These are phyloP conservation scores for Procavia capensis DNA, from an alignment of 2,113 vertebrate genomes.

Conservation along the genomic window DNA sequence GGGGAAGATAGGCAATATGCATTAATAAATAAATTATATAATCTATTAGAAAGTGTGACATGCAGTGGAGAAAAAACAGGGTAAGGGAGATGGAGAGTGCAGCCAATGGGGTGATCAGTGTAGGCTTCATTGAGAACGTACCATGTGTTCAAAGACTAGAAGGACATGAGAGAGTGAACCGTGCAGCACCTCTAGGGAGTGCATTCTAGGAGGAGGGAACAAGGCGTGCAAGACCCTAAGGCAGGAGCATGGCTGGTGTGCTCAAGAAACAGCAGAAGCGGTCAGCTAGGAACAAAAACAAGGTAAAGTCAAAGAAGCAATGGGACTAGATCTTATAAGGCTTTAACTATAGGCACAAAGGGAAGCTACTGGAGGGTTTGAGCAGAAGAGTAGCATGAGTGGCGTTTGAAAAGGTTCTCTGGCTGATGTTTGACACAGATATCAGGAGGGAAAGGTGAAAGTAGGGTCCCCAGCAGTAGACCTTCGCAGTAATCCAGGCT, in stretches of 20 bases:
- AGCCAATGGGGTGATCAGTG: background rate
- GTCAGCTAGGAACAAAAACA: background rate
- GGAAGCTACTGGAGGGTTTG: background rate
- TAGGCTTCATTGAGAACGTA: background rate
- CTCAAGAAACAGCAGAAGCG: background rate
- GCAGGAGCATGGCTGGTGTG: background rate
- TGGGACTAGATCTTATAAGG: background rate
- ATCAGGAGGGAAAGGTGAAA: background rate
- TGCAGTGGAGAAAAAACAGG: background rate
- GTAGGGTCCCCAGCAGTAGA: background rate
- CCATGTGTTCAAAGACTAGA: background rate
- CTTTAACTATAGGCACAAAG: background rate
- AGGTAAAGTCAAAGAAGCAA: background rate
- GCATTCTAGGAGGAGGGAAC: background rate
- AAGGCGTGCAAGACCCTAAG: background rate
- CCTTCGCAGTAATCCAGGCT: background rate
- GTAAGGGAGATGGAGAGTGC: background rate
- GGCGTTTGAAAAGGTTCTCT: background rate
- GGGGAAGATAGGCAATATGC: background rate
- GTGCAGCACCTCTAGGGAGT: background rate
- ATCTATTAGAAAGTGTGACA: background rate
- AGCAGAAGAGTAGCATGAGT: background rate
- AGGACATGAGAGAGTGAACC: background rate
- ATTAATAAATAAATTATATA: background rate
- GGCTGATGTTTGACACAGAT: background rate